Evolutionary conservation across 2,888 invertebrate genomes (phyloP).

Genomic region (Perithous albicinctus): DNA sequence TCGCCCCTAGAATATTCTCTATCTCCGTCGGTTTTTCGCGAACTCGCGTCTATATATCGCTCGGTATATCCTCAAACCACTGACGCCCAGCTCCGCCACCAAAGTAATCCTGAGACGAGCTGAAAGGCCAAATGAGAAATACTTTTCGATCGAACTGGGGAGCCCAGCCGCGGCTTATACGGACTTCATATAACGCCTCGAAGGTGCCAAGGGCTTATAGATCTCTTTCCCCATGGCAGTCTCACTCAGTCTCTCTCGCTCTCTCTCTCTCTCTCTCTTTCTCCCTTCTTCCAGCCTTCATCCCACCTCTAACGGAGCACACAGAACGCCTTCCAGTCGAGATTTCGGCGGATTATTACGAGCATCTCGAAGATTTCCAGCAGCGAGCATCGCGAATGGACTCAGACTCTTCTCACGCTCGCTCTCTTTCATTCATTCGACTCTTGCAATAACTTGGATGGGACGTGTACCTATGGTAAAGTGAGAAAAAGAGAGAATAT

Average conservation of each 20-base stretch:
- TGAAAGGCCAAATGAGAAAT: slow-evolving; percentile 83
- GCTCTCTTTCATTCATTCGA: slow-evolving; percentile 34
- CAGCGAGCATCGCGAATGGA: slow-evolving; percentile 30
- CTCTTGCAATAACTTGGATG: slow-evolving; percentile 33
- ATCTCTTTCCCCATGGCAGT: slow-evolving; percentile 49
- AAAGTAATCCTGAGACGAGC: slow-evolving; percentile 79
- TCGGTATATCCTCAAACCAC: slow-evolving; percentile 39
- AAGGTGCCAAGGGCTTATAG: slow-evolving; percentile 58
- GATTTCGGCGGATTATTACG: slow-evolving; percentile 76
- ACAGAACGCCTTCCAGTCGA: slow-evolving; percentile 70
- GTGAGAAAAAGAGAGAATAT: neutral
- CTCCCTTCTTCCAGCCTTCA: slow-evolving; percentile 39
- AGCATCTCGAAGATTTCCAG: slow-evolving; percentile 38
- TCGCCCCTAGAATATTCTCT: neutral
- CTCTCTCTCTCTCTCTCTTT: no score
- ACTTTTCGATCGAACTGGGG: slow-evolving; percentile 80
- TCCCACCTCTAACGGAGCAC: slow-evolving; percentile 43
- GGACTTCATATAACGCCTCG: slow-evolving; percentile 77
- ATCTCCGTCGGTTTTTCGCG: slow-evolving; percentile 32
- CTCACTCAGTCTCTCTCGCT: no score
- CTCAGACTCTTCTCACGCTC: slow-evolving; percentile 32
- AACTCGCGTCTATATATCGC: slow-evolving; percentile 60
- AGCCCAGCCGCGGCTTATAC: slow-evolving; percentile 66
- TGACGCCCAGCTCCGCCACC: slow-evolving; percentile 37
- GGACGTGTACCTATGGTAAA: neutral